Evolutionary conservation across 2,797 vertebrate species (phyloP).

Genomic region (Threskiornis aethiopicus): DNA sequence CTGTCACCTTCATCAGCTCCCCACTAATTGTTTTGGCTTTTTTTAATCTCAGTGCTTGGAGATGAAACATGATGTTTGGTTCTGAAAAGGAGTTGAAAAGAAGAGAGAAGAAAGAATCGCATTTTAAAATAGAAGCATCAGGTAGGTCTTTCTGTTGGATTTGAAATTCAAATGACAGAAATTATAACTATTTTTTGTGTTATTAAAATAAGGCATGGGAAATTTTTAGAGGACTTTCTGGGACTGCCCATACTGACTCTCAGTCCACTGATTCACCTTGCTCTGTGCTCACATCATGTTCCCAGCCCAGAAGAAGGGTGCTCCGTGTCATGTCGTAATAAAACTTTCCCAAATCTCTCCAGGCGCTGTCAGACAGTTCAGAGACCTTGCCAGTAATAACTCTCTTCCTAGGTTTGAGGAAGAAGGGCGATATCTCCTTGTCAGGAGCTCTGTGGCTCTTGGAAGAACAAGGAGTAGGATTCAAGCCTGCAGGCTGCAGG

Average conservation of each 20-base stretch:
- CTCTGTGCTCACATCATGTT: neutral
- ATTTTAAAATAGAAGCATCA: slow-evolving; percentile 20
- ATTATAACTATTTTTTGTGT: slow-evolving; percentile 42
- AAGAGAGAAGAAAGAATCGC: slow-evolving; percentile 59
- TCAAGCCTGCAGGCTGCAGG: neutral
- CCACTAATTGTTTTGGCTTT: slow-evolving; percentile 70
- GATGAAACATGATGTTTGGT: slow-evolving; percentile 63
- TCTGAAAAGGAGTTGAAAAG: slow-evolving; percentile 60
- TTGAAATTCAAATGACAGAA: slow-evolving; percentile 66
- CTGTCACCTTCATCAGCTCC: slow-evolving; percentile 77
- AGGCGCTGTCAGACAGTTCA: neutral
- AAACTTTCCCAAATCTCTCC: neutral
- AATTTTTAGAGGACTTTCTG: neutral
- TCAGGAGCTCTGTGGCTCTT: neutral
- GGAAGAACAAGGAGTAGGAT: neutral
- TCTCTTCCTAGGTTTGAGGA: neutral
- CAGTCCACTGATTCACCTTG: neutral
- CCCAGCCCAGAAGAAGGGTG: neutral
- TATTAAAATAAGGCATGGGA: slow-evolving; percentile 7
- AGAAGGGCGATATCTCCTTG: neutral
- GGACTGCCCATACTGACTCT: neutral
- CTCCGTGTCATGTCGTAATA: neutral
- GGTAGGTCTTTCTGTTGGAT: slow-evolving; percentile 19
- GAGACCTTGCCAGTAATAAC: neutral
- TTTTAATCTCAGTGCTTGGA: slow-evolving; percentile 61